Percentiles rank a stretch among this genome's conserved stretches.
Evolutionary conservation across 2,888 invertebrate genomes (phyloP).

Genomic region (Gnatocerus cornutus): DNA sequence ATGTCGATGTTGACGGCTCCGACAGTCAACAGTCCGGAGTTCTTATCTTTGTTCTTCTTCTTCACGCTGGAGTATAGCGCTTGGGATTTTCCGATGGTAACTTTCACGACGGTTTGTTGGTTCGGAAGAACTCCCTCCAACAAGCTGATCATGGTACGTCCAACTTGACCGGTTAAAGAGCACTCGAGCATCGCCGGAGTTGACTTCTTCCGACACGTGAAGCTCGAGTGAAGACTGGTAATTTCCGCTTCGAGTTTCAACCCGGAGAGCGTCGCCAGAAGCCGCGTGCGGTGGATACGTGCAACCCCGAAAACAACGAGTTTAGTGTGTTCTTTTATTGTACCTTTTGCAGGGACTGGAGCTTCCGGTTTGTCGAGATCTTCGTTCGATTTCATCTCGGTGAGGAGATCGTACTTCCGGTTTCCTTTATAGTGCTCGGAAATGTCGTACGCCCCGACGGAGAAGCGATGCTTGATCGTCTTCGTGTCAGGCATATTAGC

Average conservation of each 20-base stretch:
- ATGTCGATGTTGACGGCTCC: conserved; percentile 94
- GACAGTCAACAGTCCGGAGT: conserved; percentile 86
- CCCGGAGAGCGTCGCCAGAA: conserved; percentile 93
- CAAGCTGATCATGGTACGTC: conserved; percentile 92
- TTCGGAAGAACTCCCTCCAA: conserved; percentile 92
- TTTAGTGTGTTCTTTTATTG: conserved; percentile 79
- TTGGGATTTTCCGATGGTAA: conserved; percentile 93
- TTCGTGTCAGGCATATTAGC: conserved; percentile 96
- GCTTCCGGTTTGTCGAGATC: conserved; percentile 74
- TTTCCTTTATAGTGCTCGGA: conserved; percentile 80
- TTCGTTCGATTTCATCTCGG: conserved; percentile 74
- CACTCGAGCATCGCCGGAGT: conserved; percentile 81
- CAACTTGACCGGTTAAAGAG: conserved; percentile 91
- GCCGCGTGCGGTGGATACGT: conserved; percentile 87
- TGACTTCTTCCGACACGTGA: conserved; percentile 92
- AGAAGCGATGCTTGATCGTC: conserved; percentile 88
- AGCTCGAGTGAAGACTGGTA: conserved; percentile 90
- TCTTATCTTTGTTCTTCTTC: conserved; percentile 83
- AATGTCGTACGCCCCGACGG: conserved; percentile 77
- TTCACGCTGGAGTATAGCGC: conserved; percentile 91
- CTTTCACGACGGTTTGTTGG: conserved; percentile 95
- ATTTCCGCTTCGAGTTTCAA: conserved; percentile 96
- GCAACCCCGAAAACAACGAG: conserved; percentile 91
- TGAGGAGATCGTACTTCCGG: conserved; percentile 75
- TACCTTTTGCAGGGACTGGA: conserved; percentile 55